Percentiles rank a stretch among this genome's conserved stretches.
Conservation (phyloP, 2,888 invertebrate species). For the Epicampocera succincta region DNA sequence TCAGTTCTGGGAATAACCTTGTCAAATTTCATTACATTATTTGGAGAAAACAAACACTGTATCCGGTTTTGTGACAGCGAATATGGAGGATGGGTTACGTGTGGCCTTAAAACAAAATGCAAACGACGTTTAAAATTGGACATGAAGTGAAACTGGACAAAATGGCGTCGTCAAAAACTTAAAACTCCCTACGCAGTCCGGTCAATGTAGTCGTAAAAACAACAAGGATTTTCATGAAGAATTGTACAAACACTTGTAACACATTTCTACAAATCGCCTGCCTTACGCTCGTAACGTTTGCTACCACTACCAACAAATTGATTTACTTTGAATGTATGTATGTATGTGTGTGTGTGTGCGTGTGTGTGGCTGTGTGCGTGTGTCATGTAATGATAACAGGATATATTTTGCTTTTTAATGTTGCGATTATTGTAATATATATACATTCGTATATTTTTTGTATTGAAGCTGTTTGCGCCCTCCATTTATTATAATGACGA, state of each 20-base stretch:
- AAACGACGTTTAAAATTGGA: not conserved
- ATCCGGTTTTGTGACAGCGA: no score
- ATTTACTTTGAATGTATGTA: not conserved
- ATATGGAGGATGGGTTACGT: no score
- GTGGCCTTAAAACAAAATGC: no score
- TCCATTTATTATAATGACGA: conserved; percentile 64
- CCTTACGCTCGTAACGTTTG: not conserved
- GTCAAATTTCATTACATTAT: no score
- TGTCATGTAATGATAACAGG: conserved; percentile 57
- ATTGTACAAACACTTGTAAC: conserved; percentile 36
- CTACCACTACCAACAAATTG: not conserved
- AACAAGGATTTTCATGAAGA: conserved; percentile 38
- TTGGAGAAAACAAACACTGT: no score
- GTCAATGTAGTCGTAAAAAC: conserved; percentile 22
- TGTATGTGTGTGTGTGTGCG: not conserved
- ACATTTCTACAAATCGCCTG: not conserved
- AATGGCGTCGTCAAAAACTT: conserved; percentile 66
- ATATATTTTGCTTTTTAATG: conserved; percentile 66
- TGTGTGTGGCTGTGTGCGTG: not conserved
- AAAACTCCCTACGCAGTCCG: conserved; percentile 63
- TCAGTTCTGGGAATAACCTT: no score
- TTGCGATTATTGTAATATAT: conserved; percentile 59
- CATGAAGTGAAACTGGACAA: conserved; percentile 61
- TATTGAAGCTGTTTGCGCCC: conserved; percentile 58
- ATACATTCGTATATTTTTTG: conserved; percentile 2